Evolutionary conservation across 2,888 invertebrate genomes (phyloP).

Genomic region (Aproaerema taeniolella): DNA sequence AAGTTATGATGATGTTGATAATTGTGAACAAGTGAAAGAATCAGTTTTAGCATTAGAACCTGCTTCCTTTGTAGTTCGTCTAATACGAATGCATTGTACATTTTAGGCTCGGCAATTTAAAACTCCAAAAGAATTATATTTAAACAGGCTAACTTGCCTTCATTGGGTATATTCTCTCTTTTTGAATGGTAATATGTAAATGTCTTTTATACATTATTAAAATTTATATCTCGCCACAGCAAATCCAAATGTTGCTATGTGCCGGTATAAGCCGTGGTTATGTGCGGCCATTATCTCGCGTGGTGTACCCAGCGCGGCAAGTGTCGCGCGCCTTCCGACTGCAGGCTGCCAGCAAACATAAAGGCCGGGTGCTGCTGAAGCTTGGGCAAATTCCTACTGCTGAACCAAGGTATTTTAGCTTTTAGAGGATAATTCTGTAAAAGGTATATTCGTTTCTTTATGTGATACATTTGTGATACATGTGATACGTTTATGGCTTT

Average conservation of each 20-base stretch:
- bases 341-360: constrained; percentile 36
- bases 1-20: no score
- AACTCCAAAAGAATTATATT: no score
- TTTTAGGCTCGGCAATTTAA: neutral
- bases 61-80: no score
- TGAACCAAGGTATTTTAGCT: constrained; percentile 29
- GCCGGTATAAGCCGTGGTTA: constrained; percentile 44
- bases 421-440: neutral
- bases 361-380: constrained; percentile 41
- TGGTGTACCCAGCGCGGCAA: constrained; percentile 31
- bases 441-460: no score
- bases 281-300: constrained; percentile 45
- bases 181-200: no score
- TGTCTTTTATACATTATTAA: no score
- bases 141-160: no score
- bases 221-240: no score
- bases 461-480: neutral
- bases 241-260: constrained; percentile 31
- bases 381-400: constrained; percentile 20
- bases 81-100: no score
- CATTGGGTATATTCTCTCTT: no score
- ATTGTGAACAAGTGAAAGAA: no score
- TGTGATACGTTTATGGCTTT: neutral
- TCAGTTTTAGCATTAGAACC: no score
- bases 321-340: constrained; percentile 42